A percentile compares a stretch with the other conserved stretches of the same genome.
These are phyloP conservation scores for Plagiodera versicolora DNA, from an alignment of 2,888 invertebrate species.

Conservation along the genomic window DNA sequence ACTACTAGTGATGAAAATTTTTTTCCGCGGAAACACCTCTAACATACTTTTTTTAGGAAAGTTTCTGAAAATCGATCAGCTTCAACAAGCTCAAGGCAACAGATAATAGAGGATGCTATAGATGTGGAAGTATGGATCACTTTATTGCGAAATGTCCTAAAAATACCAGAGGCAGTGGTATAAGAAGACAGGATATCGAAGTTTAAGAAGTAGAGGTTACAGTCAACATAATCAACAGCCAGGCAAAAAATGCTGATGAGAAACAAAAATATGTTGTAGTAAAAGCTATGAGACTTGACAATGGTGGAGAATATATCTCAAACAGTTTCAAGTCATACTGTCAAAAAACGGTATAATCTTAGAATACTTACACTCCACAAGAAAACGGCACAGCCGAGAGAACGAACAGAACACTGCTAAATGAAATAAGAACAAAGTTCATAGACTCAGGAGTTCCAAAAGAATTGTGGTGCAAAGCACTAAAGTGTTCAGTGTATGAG, in stretches of 20 bases:
- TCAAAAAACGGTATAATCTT: not conserved
- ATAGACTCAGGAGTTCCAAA: slow-evolving; percentile 15
- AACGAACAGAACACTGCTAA: slow-evolving; percentile 33
- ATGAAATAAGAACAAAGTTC: slow-evolving; percentile 31
- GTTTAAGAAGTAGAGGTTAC: not conserved
- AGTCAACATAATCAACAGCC: slow-evolving; percentile 1
- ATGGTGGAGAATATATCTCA: slow-evolving; percentile 20
- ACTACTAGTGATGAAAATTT: slow-evolving; percentile 3
- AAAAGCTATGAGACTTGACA: slow-evolving; percentile 12
- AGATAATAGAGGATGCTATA: slow-evolving; percentile 11
- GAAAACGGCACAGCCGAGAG: slow-evolving; percentile 33
- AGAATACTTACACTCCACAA: slow-evolving; percentile 31
- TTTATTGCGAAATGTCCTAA: slow-evolving; percentile 11
- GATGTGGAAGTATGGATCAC: slow-evolving; percentile 12
- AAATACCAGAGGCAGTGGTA: slow-evolving; percentile 12
- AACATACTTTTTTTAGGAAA: no score
- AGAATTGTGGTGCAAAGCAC: slow-evolving; percentile 15
- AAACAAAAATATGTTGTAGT: not conserved
- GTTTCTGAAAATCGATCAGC: not conserved
- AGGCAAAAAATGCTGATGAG: slow-evolving; percentile 11
- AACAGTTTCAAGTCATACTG: slow-evolving; percentile 19
- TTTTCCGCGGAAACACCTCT: no score
- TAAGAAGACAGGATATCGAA: slow-evolving; percentile 8
- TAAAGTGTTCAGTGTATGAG: slow-evolving; percentile 22
- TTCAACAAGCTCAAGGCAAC: slow-evolving; percentile 5